phyloP scores from a whole-genome alignment of 2,888 invertebrate species.

The Eupithecia inturbata region DNA sequence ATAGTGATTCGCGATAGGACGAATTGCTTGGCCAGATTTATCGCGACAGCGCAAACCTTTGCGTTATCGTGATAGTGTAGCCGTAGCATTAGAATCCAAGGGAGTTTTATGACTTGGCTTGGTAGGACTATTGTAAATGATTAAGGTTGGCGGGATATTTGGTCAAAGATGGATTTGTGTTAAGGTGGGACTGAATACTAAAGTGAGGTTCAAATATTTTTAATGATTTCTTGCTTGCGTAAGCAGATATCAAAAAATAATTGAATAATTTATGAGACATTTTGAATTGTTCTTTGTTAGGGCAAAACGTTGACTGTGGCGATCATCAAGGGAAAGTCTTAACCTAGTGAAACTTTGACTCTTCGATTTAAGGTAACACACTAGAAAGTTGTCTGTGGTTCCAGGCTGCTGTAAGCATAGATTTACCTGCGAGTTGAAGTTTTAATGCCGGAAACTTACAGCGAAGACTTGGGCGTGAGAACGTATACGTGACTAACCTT shows the following conservation, averaged over 20 bases:
- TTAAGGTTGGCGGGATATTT: background rate
- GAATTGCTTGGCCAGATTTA: too few relatives aligned
- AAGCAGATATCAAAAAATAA: too few relatives aligned
- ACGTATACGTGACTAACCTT: conserved; percentile 17
- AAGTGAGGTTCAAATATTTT: too few relatives aligned
- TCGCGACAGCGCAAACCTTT: too few relatives aligned
- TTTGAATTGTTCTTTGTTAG: background rate
- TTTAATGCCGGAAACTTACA: conserved; percentile 42
- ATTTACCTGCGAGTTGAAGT: conserved; percentile 35
- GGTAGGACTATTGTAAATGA: background rate
- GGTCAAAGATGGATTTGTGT: background rate
- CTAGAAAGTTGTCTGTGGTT: conserved; percentile 9
- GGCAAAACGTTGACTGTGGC: background rate
- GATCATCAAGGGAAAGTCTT: background rate
- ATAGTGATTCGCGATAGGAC: too few relatives aligned
- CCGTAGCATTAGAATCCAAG: too few relatives aligned
- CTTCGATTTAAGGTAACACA: background rate
- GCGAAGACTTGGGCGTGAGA: conserved; percentile 29
- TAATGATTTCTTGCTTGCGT: too few relatives aligned
- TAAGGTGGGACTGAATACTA: background rate
- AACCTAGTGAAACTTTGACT: background rate
- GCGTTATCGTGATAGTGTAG: too few relatives aligned
- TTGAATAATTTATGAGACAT: background rate
- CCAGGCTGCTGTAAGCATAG: conserved; percentile 17
- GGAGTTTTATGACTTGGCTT: too few relatives aligned